These are phyloP conservation scores for Caenorhabditis sp. DNA, from an alignment of 2,888 invertebrate genomes.

Conservation along the genomic window DNA sequence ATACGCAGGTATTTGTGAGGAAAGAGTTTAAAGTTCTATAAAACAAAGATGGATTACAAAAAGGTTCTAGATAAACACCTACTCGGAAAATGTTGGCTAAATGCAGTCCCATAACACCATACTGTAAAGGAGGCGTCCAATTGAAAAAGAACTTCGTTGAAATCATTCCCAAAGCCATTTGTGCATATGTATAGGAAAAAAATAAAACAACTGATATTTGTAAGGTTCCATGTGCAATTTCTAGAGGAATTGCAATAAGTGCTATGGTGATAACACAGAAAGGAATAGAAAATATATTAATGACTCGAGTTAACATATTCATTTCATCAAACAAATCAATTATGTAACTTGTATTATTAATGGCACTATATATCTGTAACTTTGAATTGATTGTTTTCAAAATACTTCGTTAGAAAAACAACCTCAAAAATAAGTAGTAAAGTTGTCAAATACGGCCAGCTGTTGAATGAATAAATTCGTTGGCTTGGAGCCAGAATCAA, in stretches of 20 bases:
- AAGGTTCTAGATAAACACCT: too few relatives aligned
- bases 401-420: neutral
- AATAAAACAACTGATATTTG: neutral
- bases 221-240: neutral
- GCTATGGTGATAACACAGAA: neutral
- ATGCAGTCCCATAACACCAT: too few relatives aligned
- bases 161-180: neutral
- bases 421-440: neutral
- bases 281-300: too few relatives aligned
- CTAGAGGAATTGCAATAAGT: neutral
- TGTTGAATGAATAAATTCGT: neutral
- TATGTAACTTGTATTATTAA: too few relatives aligned
- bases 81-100: too few relatives aligned
- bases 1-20: too few relatives aligned
- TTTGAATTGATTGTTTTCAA: too few relatives aligned
- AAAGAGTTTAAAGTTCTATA: too few relatives aligned
- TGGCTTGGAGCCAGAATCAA: neutral
- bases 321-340: neutral
- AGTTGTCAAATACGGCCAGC: neutral
- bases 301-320: conserved; percentile 30
- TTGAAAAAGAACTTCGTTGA: too few relatives aligned
- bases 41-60: too few relatives aligned
- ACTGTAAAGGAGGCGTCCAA: too few relatives aligned
- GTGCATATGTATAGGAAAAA: neutral
- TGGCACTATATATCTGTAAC: too few relatives aligned